Evolutionary conservation across 1,140 invertebrate species (phyloP).

Genomic region (Zaprionus ghesquierei): DNA sequence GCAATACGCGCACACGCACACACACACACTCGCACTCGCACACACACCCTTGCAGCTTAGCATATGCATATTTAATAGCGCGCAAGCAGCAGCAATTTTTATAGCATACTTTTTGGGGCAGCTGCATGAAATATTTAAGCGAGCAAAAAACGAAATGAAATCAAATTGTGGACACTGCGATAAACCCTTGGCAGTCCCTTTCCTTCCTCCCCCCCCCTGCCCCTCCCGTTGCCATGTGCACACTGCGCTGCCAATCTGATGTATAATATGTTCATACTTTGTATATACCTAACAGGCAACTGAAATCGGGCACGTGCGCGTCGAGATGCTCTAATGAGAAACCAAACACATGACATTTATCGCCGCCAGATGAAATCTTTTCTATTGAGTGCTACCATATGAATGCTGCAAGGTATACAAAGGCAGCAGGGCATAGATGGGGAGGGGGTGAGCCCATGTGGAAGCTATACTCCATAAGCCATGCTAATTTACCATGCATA

Average conservation of each 20-base stretch:
- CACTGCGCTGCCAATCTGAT: constrained; percentile 9
- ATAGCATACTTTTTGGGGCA: background rate
- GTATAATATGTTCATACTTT: background rate
- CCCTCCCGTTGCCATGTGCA: background rate
- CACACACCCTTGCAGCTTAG: background rate
- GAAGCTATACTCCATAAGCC: background rate
- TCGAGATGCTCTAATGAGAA: constrained; percentile 10
- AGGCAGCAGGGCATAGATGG: too few species aligned
- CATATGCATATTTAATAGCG: constrained; percentile 60
- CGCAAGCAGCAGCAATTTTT: background rate
- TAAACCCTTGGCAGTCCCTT: background rate
- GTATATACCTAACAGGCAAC: background rate
- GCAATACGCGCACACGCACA: background rate
- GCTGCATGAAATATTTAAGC: constrained; percentile 17
- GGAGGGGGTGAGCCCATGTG: too few species aligned
- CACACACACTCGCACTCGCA: background rate
- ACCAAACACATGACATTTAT: constrained; percentile 17
- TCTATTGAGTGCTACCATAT: background rate
- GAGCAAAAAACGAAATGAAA: background rate
- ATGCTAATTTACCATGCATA: constrained; percentile 9
- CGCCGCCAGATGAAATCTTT: background rate
- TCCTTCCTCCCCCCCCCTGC: background rate
- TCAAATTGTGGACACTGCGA: background rate
- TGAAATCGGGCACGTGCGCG: background rate
- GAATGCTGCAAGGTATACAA: background rate